Evolutionary conservation across 64 coral and sea anemone species (phyloP).

Genomic region (Actinia tenebrosa): DNA sequence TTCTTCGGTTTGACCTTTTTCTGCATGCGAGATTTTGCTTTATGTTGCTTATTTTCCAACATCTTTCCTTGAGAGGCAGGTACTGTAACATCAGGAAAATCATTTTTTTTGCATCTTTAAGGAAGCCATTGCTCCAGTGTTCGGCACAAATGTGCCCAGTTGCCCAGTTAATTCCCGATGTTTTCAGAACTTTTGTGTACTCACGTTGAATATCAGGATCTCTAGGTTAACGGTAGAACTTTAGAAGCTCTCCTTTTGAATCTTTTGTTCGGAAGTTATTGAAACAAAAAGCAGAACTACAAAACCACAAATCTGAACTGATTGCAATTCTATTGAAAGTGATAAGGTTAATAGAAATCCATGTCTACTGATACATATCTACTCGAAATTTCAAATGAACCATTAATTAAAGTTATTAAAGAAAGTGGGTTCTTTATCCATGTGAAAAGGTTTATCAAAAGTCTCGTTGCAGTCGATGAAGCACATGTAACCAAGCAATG

Average conservation of each 20-base stretch:
- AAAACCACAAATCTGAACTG: too few species aligned
- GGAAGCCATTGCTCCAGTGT: background rate
- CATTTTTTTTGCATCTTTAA: background rate
- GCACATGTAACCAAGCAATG: background rate
- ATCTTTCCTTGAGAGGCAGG: constrained; percentile 12
- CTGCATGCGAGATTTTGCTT: constrained; percentile 15
- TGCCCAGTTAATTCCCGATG: background rate
- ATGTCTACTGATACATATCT: too few species aligned
- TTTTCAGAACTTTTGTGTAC: background rate
- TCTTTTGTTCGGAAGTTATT: background rate
- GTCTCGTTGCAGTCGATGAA: too few species aligned
- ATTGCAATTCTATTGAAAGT: too few species aligned
- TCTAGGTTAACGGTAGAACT: background rate
- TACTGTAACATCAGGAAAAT: constrained; percentile 4
- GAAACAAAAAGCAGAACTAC: background rate
- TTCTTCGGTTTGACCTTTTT: constrained; percentile 9
- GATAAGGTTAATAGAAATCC: too few species aligned
- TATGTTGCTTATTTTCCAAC: constrained; percentile 13
- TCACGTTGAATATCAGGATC: background rate
- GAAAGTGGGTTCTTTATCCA: too few species aligned
- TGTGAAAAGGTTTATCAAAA: too few species aligned
- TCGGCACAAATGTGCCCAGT: background rate
- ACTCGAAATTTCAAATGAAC: too few species aligned
- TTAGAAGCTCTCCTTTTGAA: too few species aligned
- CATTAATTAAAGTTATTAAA: too few species aligned